Conservation (phyloP, 2,888 invertebrate genomes). For the Melolontha melolontha region DNA sequence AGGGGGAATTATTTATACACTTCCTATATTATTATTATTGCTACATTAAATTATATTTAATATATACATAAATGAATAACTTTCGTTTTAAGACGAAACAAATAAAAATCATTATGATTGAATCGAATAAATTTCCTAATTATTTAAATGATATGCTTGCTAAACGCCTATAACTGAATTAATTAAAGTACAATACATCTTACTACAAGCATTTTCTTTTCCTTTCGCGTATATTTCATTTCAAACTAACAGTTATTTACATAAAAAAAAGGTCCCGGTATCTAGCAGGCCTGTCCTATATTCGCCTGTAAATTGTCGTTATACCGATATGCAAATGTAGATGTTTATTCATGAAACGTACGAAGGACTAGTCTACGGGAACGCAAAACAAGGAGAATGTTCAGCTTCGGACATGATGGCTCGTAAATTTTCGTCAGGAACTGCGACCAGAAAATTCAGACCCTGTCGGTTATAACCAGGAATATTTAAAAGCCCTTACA, state of each 20-base stretch:
- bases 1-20: too few species aligned
- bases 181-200: too few species aligned
- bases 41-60: too few species aligned
- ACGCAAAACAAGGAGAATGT: slow-evolving; percentile 21
- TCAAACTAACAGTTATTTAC: neutral
- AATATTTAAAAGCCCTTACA: slow-evolving; percentile 28
- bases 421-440: slow-evolving; percentile 31
- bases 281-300: slow-evolving; percentile 11
- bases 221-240: too few species aligned
- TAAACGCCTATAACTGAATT: too few species aligned
- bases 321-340: slow-evolving; percentile 58
- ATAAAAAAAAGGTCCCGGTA: slow-evolving; percentile 12
- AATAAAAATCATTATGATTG: too few species aligned
- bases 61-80: too few species aligned
- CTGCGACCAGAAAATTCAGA: slow-evolving; percentile 27
- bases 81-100: too few species aligned
- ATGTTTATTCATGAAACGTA: slow-evolving; percentile 56
- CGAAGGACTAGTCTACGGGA: slow-evolving; percentile 17
- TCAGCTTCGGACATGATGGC: neutral
- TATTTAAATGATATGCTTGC: too few species aligned
- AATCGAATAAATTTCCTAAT: too few species aligned
- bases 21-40: too few species aligned
- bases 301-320: slow-evolving; percentile 57
- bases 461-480: slow-evolving; percentile 5
- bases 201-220: too few species aligned